Base-by-base conservation (phyloP, 2,888 invertebrate species). In the Plebejus melissa region DNA sequence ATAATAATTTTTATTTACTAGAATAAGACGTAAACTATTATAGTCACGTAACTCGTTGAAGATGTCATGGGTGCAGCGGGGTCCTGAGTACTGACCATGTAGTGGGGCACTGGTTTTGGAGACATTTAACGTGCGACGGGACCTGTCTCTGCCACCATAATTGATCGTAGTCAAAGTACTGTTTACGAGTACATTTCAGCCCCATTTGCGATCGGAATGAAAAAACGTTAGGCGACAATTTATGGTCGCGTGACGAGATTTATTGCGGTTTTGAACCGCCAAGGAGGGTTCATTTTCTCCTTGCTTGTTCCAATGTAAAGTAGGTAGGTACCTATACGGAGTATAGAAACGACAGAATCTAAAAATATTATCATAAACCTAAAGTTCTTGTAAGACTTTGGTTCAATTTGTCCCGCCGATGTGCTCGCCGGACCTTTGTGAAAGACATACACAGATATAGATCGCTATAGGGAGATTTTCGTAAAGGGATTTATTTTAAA, bases 191-290 rank as follows among this genome's bases (percentile, higher is more conserved):
- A 54, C 32, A 54, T 72, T 72, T 72, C 28, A 50, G 72, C 54
- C 50, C 72, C 32, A 72, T 72, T 72, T 72, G 50, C 72, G 54
- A 72, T 72, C 72, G 13, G 72, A 72, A 50, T 72, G 72, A 50
- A 72, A 50, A 71, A 46, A 72, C 50, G 72, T 72, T 50, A 50
- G 70, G n/a, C 72, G 50, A 72, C 72, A 50, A 72, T 72, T 72
- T 72, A 72, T 72, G 13, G 54, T 50, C 72, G 72, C 11, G 16
- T 72, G 54, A 6, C 50, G 28, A 72, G 72, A 72, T 72, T 72
- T 72, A 72, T 72, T 11, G 41, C 28, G 72, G 50, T 16, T 72
- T 72, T 72, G 28, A 72, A 72, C 28, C 72, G 72, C 50, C 1
- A 54, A 50, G 16, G 72, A 50, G 32, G 65, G 60, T 60, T 65